These are phyloP conservation scores for Batillaria attramentaria DNA, from an alignment of 1,140 invertebrate genomes.

Conservation along the genomic window DNA sequence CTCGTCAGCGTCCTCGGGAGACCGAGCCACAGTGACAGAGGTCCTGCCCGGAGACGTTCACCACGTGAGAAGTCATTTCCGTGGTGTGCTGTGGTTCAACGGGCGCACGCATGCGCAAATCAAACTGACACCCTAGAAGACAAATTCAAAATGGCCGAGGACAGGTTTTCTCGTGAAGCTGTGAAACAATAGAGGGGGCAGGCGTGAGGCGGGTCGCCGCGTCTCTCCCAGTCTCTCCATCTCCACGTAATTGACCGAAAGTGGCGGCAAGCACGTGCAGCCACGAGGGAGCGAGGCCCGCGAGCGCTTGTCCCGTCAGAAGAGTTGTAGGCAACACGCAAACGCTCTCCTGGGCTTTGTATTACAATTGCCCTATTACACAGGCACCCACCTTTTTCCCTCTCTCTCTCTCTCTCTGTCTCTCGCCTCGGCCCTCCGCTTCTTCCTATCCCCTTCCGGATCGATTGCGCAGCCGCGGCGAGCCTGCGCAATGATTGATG, in stretches of 20 bases:
- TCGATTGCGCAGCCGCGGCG: background rate
- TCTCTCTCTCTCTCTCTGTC: background rate
- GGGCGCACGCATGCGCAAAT: slow-evolving; percentile 28
- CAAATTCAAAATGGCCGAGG: slow-evolving; percentile 29
- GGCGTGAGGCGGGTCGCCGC: slow-evolving; percentile 21
- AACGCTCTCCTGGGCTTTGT: slow-evolving; percentile 32
- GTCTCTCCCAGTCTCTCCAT: slow-evolving; percentile 19
- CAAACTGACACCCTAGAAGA: slow-evolving; percentile 29
- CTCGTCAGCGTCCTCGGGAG: slow-evolving; percentile 14
- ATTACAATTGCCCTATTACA: slow-evolving; percentile 34
- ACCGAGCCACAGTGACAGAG: slow-evolving; percentile 24
- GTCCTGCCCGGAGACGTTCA: slow-evolving; percentile 8
- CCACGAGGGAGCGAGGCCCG: slow-evolving; percentile 1
- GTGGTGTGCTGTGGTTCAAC: slow-evolving; percentile 13
- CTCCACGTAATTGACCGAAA: slow-evolving; percentile 24
- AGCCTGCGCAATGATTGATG: slow-evolving; percentile 28
- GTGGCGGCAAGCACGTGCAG: background rate
- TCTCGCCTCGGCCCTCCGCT: background rate
- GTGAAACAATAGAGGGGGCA: slow-evolving; percentile 28
- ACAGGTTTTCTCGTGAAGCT: slow-evolving; percentile 20
- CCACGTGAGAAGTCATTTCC: slow-evolving; percentile 31
- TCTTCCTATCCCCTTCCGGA: background rate
- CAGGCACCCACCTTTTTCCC: background rate
- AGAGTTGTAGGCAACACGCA: slow-evolving; percentile 35
- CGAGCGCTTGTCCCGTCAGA: slow-evolving; percentile 5